A percentile compares a stretch with the other conserved stretches of the same genome.
phyloP scores from a whole-genome alignment of 1,140 invertebrate genomes.

The Diuraphis noxia region DNA sequence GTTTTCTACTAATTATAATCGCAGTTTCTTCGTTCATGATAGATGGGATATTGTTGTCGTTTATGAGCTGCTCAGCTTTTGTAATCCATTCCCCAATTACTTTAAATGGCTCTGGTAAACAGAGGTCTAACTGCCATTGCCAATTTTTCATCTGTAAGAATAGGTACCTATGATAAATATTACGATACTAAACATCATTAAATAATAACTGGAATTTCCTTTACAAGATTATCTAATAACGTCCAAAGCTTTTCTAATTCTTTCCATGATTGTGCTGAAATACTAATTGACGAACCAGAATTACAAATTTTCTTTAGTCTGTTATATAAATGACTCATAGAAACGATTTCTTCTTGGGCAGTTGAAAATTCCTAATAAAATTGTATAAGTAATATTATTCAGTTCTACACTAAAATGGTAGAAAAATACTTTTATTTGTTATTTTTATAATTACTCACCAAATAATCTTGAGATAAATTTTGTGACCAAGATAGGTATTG shows the following conservation, averaged over 20 bases:
- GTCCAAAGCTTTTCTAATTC: conserved; percentile 77
- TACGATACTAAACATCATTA: neutral
- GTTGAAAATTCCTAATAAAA: conserved; percentile 72
- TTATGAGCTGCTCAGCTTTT: conserved; percentile 80
- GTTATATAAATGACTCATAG: conserved; percentile 69
- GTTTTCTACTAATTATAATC: conserved; percentile 79
- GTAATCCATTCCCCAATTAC: conserved; percentile 87
- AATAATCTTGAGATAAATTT: conserved; percentile 62
- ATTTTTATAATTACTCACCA: conserved; percentile 62
- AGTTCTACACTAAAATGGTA: neutral
- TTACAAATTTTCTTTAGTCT: conserved; percentile 77
- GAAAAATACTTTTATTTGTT: neutral
- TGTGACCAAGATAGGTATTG: conserved; percentile 64
- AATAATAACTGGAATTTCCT: neutral
- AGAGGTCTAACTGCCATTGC: conserved; percentile 82
- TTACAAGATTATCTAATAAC: conserved; percentile 60
- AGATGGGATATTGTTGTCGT: conserved; percentile 75
- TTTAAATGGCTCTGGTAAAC: conserved; percentile 80
- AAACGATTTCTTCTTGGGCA: conserved; percentile 72
- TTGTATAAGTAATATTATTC: conserved; percentile 38
- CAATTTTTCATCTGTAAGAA: conserved; percentile 73
- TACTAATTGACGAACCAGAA: conserved; percentile 75
- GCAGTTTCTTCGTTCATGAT: conserved; percentile 85
- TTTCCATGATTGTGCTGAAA: conserved; percentile 78
- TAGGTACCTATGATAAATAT: neutral